These are phyloP conservation scores for Falco berigora DNA, from an alignment of 2,797 vertebrate species.

Conservation along the genomic window DNA sequence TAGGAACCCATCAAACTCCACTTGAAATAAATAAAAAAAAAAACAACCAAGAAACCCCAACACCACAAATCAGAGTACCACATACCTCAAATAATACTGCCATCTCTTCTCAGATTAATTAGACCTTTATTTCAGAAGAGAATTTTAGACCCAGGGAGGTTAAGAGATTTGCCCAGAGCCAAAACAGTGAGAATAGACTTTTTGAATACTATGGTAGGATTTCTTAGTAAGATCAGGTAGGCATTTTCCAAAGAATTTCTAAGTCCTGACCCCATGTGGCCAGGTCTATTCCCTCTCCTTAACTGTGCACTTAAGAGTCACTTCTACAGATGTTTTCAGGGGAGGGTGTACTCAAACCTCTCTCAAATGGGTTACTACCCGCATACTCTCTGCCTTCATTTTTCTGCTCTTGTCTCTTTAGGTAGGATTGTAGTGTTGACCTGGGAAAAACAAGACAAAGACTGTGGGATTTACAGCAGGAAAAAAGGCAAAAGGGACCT, in stretches of 20 bases:
- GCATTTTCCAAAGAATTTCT: not conserved
- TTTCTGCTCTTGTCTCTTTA: constrained; percentile 80
- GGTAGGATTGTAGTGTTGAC: constrained; percentile 88
- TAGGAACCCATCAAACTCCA: not conserved
- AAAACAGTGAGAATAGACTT: not conserved
- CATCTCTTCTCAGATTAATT: not conserved
- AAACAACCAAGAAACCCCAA: not conserved
- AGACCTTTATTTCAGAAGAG: not conserved
- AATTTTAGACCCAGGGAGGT: not conserved
- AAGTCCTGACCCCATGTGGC: not conserved
- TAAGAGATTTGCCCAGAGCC: not conserved
- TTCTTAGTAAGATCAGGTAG: not conserved
- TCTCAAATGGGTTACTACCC: constrained; percentile 82
- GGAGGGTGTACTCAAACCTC: constrained; percentile 72
- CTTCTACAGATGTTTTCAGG: not conserved
- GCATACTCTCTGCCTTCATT: constrained; percentile 2
- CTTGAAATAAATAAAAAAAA: not conserved
- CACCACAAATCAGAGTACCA: not conserved
- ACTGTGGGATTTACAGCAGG: not conserved
- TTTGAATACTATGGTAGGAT: not conserved
- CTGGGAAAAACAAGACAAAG: constrained; percentile 64
- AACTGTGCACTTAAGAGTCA: not conserved
- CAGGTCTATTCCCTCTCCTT: not conserved
- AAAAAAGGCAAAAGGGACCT: not conserved
- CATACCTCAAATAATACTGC: not conserved